Conservation (phyloP, 2,888 invertebrate species). For the Dasypogon diadema region DNA sequence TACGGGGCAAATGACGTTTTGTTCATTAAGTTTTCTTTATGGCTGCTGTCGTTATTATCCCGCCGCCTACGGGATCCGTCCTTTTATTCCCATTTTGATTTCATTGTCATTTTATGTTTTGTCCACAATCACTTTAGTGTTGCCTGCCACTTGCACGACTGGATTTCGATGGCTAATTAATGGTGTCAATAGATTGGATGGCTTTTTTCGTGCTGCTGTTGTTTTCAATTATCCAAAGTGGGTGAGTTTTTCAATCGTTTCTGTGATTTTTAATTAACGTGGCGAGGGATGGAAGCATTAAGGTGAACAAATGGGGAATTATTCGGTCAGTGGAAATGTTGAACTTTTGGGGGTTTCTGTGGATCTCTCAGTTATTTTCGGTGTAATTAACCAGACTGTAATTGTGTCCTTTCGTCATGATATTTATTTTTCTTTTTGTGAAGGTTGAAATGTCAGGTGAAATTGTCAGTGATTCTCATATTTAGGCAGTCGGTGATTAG, state of each 20-base stretch:
- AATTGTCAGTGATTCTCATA: no score
- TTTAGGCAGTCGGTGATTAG: no score
- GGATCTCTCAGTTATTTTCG: no score
- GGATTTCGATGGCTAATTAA: conserved; percentile 41
- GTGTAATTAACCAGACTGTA: no score
- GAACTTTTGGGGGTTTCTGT: no score
- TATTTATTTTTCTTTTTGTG: no score
- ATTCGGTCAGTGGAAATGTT: no score
- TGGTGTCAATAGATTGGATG: conserved; percentile 36
- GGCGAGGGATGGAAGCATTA: background rate
- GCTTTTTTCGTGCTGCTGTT: background rate
- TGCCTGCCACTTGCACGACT: conserved; percentile 29
- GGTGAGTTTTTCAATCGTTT: conserved; percentile 21
- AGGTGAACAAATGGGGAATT: no score
- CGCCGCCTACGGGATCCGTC: background rate
- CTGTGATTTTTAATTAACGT: conserved; percentile 22
- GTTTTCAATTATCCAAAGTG: conserved; percentile 19
- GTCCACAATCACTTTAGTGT: conserved; percentile 1
- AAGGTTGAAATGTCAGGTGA: no score
- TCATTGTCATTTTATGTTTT: background rate
- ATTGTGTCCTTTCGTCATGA: no score
- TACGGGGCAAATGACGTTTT: conserved; percentile 40
- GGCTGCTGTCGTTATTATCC: conserved; percentile 7
- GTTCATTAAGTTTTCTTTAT: conserved; percentile 40
- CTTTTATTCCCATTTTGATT: background rate